These are phyloP conservation scores for Cryptotis parvus DNA, from an alignment of 2,113 vertebrate genomes.

Conservation along the genomic window DNA sequence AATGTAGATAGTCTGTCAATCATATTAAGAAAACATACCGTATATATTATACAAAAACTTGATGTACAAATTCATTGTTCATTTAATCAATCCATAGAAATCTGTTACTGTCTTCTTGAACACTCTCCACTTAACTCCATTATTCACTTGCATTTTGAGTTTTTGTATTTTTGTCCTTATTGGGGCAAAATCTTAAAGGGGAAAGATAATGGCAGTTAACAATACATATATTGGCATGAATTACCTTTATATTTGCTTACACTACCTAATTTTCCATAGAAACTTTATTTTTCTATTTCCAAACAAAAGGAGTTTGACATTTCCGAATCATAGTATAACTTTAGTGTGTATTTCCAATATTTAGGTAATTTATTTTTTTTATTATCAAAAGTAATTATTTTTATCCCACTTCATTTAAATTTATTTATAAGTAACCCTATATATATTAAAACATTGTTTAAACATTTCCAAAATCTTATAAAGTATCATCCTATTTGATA, in stretches of 20 bases:
- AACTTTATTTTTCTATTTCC: neutral
- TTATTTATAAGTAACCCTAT: neutral
- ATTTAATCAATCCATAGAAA: neutral
- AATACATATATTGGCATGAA: neutral
- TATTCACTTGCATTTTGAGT: neutral
- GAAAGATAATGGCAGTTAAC: neutral
- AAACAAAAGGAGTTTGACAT: neutral
- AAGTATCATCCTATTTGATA: neutral
- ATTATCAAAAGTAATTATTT: neutral
- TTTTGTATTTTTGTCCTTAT: neutral
- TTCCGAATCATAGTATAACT: neutral
- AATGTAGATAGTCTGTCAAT: too few relatives aligned
- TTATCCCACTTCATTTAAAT: neutral
- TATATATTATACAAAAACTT: neutral
- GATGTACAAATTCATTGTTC: neutral
- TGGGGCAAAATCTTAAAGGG: rapidly evolving
- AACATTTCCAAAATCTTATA: neutral
- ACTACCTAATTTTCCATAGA: neutral
- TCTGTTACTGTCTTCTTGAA: neutral
- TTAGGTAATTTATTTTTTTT: neutral
- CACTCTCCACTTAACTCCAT: neutral
- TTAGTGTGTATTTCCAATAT: neutral
- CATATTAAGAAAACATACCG: neutral
- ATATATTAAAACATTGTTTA: neutral
- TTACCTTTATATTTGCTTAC: neutral